Conservation (phyloP, 2,797 vertebrate genomes). For the Cossypha caffra region DNA sequence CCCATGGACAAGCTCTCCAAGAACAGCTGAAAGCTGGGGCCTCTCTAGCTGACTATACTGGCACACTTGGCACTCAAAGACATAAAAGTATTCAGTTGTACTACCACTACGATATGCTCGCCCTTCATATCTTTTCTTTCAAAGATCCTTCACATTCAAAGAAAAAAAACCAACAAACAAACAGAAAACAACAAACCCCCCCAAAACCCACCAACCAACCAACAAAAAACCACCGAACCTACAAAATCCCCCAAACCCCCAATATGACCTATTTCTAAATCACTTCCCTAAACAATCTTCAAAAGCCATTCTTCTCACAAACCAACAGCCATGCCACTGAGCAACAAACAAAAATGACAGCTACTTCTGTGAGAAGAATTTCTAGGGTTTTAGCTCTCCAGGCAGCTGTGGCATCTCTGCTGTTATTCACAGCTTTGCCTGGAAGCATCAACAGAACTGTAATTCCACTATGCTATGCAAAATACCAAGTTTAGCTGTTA, state of each 20-base stretch:
- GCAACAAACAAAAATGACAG: neutral
- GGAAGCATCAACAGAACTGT: neutral
- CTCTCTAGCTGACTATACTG: neutral
- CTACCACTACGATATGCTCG: neutral
- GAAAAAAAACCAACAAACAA: neutral
- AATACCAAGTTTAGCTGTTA: neutral
- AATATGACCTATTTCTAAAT: neutral
- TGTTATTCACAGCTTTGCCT: neutral
- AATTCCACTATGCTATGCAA: neutral
- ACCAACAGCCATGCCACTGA: neutral
- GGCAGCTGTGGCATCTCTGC: neutral
- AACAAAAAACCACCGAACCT: neutral
- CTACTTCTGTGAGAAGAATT: neutral
- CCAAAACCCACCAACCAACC: neutral
- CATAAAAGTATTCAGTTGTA: neutral
- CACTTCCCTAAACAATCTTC: neutral
- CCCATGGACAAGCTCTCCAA: neutral
- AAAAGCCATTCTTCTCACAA: neutral
- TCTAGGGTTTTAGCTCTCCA: neutral
- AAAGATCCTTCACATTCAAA: neutral
- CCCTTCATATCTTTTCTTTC: neutral
- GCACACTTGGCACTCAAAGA: neutral
- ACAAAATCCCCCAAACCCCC: fast-evolving
- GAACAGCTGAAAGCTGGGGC: neutral
- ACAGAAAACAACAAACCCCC: neutral